Conservation (phyloP, 2,113 vertebrate genomes). For the Chaenogobius annularis region DNA sequence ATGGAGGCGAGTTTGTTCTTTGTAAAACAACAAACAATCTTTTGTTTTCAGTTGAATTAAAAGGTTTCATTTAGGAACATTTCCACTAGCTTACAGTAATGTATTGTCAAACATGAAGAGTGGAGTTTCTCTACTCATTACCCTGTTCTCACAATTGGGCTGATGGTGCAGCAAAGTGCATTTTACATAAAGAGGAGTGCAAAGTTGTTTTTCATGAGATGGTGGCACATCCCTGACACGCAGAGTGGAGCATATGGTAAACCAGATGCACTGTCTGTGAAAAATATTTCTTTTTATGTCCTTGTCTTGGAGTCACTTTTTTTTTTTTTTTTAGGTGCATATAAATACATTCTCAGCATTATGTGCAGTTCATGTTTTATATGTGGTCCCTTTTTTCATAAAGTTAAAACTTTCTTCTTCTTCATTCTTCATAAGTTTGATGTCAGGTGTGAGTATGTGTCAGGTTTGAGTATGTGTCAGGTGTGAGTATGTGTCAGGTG, state of each 20-base stretch:
- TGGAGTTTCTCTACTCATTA: neutral
- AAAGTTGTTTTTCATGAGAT: neutral
- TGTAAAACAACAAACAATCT: neutral
- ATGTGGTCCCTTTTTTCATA: too few relatives aligned
- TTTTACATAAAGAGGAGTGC: neutral
- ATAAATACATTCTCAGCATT: neutral
- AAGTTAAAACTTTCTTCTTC: too few relatives aligned
- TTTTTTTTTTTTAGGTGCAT: neutral
- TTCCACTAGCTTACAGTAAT: neutral
- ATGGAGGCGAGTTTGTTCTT: conserved; percentile 26
- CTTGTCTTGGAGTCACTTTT: neutral
- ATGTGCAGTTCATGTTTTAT: too few relatives aligned
- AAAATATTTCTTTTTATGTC: neutral
- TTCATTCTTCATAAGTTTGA: too few relatives aligned
- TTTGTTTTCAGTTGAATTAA: neutral
- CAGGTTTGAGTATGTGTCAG: too few relatives aligned
- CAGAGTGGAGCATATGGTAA: neutral
- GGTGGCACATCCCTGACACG: neutral
- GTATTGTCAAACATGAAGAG: neutral
- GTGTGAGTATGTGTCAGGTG: too few relatives aligned
- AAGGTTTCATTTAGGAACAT: neutral
- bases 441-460: too few relatives aligned
- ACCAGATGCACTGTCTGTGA: neutral
- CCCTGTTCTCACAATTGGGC: neutral
- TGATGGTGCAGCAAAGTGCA: neutral